Conservation (phyloP, 2,113 vertebrate genomes). For the Ahaetulla prasina region DNA sequence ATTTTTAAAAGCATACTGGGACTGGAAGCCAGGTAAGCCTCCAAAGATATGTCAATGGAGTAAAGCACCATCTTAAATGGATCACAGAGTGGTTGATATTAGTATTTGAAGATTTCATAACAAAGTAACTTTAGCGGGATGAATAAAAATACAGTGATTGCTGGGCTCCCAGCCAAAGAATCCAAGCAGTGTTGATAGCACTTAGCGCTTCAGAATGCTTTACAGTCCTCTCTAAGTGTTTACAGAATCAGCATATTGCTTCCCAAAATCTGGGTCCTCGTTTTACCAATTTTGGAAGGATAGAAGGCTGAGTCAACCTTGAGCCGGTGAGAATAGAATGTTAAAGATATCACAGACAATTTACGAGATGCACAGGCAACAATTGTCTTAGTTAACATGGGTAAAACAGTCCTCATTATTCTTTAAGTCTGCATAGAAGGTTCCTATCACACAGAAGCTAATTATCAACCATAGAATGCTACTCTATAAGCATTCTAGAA, state of each 20-base stretch:
- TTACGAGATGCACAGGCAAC: background rate
- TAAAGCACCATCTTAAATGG: background rate
- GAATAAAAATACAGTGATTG: background rate
- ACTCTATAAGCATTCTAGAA: background rate
- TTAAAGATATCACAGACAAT: background rate
- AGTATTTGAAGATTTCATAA: background rate
- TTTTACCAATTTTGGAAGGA: background rate
- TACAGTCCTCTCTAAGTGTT: background rate
- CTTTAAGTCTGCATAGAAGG: background rate
- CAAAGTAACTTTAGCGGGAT: background rate
- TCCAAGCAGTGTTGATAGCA: background rate
- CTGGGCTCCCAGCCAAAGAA: background rate
- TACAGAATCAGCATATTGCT: background rate
- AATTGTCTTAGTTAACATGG: background rate
- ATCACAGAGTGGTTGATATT: background rate
- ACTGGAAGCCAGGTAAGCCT: background rate
- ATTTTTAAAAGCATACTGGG: background rate
- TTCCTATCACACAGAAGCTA: background rate
- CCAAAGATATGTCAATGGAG: background rate
- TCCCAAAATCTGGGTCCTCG: background rate
- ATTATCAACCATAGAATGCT: background rate
- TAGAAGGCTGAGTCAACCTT: background rate
- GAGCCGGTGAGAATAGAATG: background rate
- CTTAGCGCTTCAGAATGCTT: background rate
- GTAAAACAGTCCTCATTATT: background rate